phyloP scores from a whole-genome alignment of 2,888 invertebrate species.

The Andrena bucephala region DNA sequence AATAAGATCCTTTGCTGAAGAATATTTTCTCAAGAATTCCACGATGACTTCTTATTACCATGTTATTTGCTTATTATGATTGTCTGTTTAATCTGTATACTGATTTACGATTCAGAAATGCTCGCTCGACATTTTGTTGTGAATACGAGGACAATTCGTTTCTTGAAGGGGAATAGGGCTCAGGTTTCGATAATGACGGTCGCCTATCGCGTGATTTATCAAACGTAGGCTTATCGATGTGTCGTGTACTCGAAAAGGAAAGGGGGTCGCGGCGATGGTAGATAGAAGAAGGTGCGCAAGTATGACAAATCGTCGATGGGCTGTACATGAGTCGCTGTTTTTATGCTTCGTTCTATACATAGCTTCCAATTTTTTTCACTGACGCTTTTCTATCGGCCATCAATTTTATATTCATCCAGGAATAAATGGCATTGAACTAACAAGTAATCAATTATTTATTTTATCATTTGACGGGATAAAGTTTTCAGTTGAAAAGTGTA shows the following conservation, averaged over 20 bases:
- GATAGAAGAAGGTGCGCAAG: constrained; percentile 46
- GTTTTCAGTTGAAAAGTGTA: too few species aligned
- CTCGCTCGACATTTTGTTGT: constrained; percentile 17
- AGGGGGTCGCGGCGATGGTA: constrained; percentile 41
- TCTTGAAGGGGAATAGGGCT: constrained; percentile 11
- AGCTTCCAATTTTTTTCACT: neutral
- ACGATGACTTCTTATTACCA: neutral
- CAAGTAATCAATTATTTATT: neutral
- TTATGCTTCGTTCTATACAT: neutral
- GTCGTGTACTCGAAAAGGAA: constrained; percentile 49
- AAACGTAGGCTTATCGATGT: constrained; percentile 77
- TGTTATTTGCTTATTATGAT: neutral
- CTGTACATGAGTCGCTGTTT: constrained; percentile 19
- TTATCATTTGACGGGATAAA: too few species aligned
- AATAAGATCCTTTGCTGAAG: neutral
- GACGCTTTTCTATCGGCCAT: neutral
- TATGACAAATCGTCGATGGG: constrained; percentile 75
- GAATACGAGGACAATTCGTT: constrained; percentile 9
- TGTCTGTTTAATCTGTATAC: neutral
- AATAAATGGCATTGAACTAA: neutral
- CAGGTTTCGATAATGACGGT: constrained; percentile 75
- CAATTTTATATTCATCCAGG: constrained; percentile 1
- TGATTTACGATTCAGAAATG: neutral
- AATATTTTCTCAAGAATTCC: neutral
- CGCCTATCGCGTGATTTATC: constrained; percentile 82